phyloP scores from a whole-genome alignment of 1,140 invertebrate genomes.

The Sycophaga agraensis region DNA sequence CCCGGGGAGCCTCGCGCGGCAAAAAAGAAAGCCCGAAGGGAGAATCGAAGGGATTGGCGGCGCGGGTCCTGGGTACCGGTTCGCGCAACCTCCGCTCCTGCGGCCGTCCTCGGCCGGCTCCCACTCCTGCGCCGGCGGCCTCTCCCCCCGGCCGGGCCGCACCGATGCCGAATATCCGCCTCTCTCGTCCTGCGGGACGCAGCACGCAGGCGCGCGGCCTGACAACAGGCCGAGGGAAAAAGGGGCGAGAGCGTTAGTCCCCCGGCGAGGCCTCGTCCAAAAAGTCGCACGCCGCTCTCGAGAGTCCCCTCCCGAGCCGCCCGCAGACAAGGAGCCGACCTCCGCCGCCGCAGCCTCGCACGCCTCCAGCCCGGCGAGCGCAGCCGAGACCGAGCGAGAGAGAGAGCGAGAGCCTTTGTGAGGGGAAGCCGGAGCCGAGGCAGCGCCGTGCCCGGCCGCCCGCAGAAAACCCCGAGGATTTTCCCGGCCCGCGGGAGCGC shows the following conservation, averaged over 20 bases:
- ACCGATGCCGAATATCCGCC: not conserved
- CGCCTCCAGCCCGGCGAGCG: too few relatives aligned
- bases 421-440: not conserved
- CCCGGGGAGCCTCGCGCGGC: not conserved
- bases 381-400: not conserved
- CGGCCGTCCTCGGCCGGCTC: too few relatives aligned
- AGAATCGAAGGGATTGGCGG: not conserved
- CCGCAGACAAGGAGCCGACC: not conserved
- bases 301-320: too few relatives aligned
- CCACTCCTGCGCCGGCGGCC: too few relatives aligned
- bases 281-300: not conserved
- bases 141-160: not conserved
- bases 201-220: not conserved
- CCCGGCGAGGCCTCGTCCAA: not conserved
- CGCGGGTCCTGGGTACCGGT: not conserved
- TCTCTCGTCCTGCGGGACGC: not conserved
- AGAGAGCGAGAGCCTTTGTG: not conserved
- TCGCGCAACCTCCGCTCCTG: conserved; percentile 19
- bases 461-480: too few relatives aligned
- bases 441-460: too few relatives aligned
- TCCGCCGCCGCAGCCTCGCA: not conserved
- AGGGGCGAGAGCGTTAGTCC: not conserved
- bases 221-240: not conserved
- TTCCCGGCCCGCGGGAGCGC: not conserved
- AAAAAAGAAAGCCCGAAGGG: not conserved